Base-by-base conservation (phyloP, 2,797 vertebrate species). In the Pachyuromys duprasi region DNA sequence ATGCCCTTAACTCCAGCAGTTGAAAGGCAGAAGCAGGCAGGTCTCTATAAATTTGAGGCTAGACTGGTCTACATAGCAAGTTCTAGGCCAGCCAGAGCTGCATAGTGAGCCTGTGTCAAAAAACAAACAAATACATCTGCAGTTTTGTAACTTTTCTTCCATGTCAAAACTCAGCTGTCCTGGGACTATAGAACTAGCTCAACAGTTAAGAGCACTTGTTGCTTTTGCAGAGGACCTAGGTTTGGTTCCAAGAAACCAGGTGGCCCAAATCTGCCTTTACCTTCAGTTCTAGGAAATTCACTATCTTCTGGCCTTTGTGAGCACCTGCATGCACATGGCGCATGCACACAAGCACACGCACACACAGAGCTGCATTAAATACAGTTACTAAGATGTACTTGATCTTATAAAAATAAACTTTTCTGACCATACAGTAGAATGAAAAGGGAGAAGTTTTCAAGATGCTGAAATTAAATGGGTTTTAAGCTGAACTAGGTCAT, bases 401-500 rank as follows among this genome's bases (percentile, higher is more conserved):
- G 78, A 33, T 57, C 55, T 80, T 53, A 80, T 36, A 82, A 81
- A 62, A 81, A 81, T 39, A 81, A n/a, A 60, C 24, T 22, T 57
- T 55, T 80, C 78, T 80, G 75, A 80, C 36, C 53, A 80, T 20
- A 36, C 20, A 80, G 33, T 24, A 24, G 55, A 36, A 80, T 12
- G 36, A 42, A 74, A 39, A 9, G 33, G 33, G 18, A 90, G 15
- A 60, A 84, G 84, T 33, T 28, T 89, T 88, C 76, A 94, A 92
- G 76, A 69, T 86, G 79, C 0, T 65, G 42, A 90, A 89, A 93
- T 91, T 62, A 84, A 94, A 63, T 14, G 67, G 42, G 1, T 60
- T 90, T 76, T 39, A 90, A 95, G 63, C 26, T 65, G 70, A 94
- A 96, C 42, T 87, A 92, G 18, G 79, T 31, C 36, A n/a, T 80